Conservation (phyloP, 2,888 invertebrate species). For the Spodoptera littoralis region DNA sequence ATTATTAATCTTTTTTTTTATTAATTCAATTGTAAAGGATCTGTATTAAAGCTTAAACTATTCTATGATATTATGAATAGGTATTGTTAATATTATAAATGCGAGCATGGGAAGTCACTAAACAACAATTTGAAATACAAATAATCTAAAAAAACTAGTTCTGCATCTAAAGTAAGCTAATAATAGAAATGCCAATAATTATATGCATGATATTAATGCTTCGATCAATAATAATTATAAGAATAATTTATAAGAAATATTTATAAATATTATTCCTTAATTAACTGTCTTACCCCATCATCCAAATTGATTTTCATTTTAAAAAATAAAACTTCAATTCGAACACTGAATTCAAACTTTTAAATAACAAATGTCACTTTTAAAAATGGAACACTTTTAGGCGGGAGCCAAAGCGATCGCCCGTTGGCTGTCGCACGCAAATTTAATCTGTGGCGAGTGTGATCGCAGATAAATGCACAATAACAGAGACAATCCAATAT, state of each 20-base stretch:
- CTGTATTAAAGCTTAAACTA: too few relatives aligned
- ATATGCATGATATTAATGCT: not conserved
- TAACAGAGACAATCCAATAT: slow-evolving; percentile 47
- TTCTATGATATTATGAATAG: too few relatives aligned
- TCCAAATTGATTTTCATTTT: slow-evolving; percentile 54
- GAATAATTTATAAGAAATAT: too few relatives aligned
- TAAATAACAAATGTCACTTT: slow-evolving; percentile 24
- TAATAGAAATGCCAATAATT: not conserved
- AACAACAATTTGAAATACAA: too few relatives aligned
- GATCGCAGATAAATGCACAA: slow-evolving; percentile 40
- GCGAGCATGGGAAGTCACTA: too few relatives aligned
- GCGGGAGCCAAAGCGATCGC: slow-evolving; percentile 32
- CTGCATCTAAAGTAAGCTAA: too few relatives aligned
- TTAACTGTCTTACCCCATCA: slow-evolving; percentile 51
- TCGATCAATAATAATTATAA: too few relatives aligned
- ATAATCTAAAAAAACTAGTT: too few relatives aligned
- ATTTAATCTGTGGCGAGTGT: slow-evolving; percentile 33
- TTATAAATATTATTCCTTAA: too few relatives aligned
- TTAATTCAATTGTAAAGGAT: too few relatives aligned
- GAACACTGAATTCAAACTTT: not conserved
- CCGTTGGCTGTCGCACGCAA: slow-evolving; percentile 34
- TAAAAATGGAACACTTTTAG: slow-evolving; percentile 31
- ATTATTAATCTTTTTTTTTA: too few relatives aligned
- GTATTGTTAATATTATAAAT: too few relatives aligned
- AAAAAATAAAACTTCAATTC: slow-evolving; percentile 1